These are phyloP conservation scores for Sphaerophoria taeniata DNA, from an alignment of 2,888 invertebrate species.

Conservation along the genomic window DNA sequence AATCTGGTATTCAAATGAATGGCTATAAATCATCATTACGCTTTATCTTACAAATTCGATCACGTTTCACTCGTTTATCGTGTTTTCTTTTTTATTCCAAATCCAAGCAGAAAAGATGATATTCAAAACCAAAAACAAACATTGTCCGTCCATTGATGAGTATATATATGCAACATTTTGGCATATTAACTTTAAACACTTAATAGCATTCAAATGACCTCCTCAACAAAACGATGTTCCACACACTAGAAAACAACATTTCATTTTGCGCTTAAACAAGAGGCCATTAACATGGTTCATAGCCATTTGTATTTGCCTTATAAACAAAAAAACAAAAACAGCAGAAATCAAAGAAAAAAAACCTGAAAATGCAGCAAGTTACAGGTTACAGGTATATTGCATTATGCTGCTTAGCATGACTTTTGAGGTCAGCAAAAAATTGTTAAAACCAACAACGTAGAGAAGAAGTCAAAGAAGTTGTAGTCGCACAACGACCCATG, in stretches of 20 bases:
- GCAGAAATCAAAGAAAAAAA: constrained; percentile 21
- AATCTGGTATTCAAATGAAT: background rate
- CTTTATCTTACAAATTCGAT: constrained; percentile 21
- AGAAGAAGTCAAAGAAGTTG: constrained; percentile 66
- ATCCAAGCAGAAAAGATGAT: background rate
- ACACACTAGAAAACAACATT: constrained; percentile 59
- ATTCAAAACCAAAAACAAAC: background rate
- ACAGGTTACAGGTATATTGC: constrained; percentile 33
- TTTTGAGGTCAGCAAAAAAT: constrained; percentile 66
- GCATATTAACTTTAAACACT: constrained; percentile 41
- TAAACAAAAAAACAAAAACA: constrained; percentile 14
- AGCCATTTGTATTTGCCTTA: constrained; percentile 51
- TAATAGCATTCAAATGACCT: constrained; percentile 72
- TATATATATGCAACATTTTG: constrained; percentile 24
- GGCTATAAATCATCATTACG: background rate
- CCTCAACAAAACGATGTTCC: constrained; percentile 48
- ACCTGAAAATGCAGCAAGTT: constrained; percentile 65
- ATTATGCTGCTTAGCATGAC: constrained; percentile 32
- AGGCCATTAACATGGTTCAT: constrained; percentile 70
- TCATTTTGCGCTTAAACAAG: constrained; percentile 62
- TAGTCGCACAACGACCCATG: constrained; percentile 73
- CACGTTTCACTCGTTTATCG: constrained; percentile 18
- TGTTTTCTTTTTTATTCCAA: constrained; percentile 4
- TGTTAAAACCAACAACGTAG: constrained; percentile 48
- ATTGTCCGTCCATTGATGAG: background rate